Evolutionary conservation across 2,113 vertebrate genomes (phyloP).

Genomic region (Larimichthys crocea): DNA sequence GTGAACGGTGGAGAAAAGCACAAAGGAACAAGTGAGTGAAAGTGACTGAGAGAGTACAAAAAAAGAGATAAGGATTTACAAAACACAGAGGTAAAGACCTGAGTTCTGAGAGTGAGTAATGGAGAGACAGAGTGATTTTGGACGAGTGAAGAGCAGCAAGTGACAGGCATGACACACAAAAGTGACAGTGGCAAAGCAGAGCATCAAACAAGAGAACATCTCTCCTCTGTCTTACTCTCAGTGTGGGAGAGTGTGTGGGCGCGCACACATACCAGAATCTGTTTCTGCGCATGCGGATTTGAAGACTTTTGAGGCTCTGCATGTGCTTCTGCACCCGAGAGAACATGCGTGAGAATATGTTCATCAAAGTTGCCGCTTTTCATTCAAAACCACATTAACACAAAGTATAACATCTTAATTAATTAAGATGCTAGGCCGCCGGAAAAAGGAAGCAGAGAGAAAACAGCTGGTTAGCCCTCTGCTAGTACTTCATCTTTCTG

Average conservation of each 20-base stretch:
- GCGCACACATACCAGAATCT: constrained; percentile 1
- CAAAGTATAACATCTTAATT: constrained; percentile 56
- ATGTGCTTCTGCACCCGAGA: neutral
- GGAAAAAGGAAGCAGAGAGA: constrained; percentile 53
- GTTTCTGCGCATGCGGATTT: neutral
- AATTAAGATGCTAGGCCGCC: constrained; percentile 53
- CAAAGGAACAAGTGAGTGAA: neutral
- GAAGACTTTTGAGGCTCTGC: constrained; percentile 1
- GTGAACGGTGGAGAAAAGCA: neutral
- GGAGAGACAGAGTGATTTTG: constrained; percentile 12
- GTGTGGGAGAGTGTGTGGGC: constrained; percentile 21
- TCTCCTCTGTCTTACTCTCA: constrained; percentile 43
- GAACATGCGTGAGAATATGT: constrained; percentile 13
- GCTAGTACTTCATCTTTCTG: constrained; percentile 79
- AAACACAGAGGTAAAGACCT: neutral
- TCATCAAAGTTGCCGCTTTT: constrained; percentile 56
- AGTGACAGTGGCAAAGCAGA: constrained; percentile 37
- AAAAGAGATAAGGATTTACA: neutral
- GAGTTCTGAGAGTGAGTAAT: constrained; percentile 12
- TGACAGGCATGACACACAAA: constrained; percentile 47
- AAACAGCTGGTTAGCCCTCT: constrained; percentile 78
- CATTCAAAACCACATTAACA: constrained; percentile 53
- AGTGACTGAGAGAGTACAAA: neutral
- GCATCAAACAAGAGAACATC: constrained; percentile 46
- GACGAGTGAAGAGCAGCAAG: constrained; percentile 9